Evolutionary conservation across 2,797 vertebrate genomes (phyloP), one percentile per base, ranked within the genome.

Genomic region (Smutsia temminckii): DNA sequence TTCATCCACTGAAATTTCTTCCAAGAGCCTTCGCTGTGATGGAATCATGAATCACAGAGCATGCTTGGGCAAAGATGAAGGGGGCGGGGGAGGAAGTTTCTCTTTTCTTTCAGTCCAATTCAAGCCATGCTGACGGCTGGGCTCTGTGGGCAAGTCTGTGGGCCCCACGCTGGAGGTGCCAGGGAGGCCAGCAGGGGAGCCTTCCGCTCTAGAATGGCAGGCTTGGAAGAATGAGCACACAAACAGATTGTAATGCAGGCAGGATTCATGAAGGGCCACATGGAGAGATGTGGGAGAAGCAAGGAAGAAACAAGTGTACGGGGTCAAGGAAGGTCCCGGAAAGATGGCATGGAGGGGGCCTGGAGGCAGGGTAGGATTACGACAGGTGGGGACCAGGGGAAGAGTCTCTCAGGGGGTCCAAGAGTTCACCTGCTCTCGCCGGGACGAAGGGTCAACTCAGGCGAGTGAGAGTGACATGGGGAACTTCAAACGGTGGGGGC

Each of bases 1-100:
- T 32, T 63, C 85, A 55, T 55, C 79, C 23, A 14, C 29, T 95
- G 37, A 27, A 74, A 74, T 93, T 94, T 81, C 90, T 72, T 71
- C 92, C 37, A 3, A 49, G 92, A 85, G 34, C 51, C 57, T 53
- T n/a, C 6, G 1, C 66, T 13, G 18, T 1, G 0, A 55, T 61
- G 59, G 34, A 16, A 51, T 78, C 53, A 29, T 13, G 85, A 74
- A 85, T 91, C 49, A 25, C 40, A 40, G 25, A 14, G 9, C 0
- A 0, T 63, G 66, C 75, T 91, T 59, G 17, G 20, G 12, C 21
- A 20, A 37, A 81, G 59, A 83, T 0, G 4, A 25, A 71, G 27
- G 29, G n/a, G 16, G 27, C 2, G 2, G 3, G 1, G 1, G 21
- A 61, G 9, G 27, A 20, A 12, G 34, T n/a, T 34, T 51, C 34